Conservation (phyloP, 1,140 invertebrate species). For the Pogonus chalceus region DNA sequence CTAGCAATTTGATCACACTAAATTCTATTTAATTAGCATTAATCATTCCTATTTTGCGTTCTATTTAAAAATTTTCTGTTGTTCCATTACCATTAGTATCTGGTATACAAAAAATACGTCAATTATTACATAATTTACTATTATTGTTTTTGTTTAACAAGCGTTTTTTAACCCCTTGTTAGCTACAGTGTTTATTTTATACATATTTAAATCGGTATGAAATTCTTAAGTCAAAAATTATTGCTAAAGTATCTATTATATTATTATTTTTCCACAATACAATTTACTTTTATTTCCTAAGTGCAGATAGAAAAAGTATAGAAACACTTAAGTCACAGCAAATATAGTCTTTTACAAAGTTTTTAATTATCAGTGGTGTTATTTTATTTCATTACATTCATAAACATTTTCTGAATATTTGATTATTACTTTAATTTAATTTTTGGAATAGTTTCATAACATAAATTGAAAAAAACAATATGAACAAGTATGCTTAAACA, state of each 20-base stretch:
- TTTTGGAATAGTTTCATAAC: too few species aligned
- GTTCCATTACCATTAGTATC: neutral
- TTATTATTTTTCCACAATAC: neutral
- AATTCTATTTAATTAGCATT: neutral
- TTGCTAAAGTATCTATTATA: neutral
- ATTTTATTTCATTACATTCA: too few species aligned
- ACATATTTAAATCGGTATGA: neutral
- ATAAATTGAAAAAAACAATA: too few species aligned
- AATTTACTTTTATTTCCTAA: neutral
- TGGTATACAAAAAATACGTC: neutral
- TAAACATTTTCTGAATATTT: neutral
- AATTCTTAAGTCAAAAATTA: too few species aligned
- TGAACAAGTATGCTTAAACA: too few species aligned
- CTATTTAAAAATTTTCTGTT: neutral
- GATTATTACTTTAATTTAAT: too few species aligned
- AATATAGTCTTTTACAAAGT: too few species aligned
- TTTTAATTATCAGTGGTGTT: too few species aligned
- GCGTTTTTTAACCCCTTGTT: slow-evolving; percentile 6
- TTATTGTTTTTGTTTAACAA: slow-evolving; percentile 3
- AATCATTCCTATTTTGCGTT: neutral
- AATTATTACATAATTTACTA: neutral
- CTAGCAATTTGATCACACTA: too few species aligned
- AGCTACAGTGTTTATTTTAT: neutral
- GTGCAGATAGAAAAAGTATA: neutral
- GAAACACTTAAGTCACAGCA: too few species aligned